Percentiles rank a stretch among this genome's conserved stretches.
phyloP scores from a whole-genome alignment of 2,797 vertebrate species.

The Todus mexicanus region DNA sequence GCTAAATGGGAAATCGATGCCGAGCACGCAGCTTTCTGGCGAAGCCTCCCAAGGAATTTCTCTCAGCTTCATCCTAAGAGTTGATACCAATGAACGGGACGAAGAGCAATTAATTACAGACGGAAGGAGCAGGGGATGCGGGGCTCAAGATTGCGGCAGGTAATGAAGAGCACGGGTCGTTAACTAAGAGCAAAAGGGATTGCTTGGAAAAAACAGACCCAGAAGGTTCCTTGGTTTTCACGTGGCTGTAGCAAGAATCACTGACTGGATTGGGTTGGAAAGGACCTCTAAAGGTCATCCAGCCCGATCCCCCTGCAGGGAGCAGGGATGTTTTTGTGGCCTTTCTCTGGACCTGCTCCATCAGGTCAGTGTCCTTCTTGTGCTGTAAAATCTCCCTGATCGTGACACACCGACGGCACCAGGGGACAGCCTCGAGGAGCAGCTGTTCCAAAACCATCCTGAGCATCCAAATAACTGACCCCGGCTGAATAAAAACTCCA shows the following conservation, averaged over 20 bases:
- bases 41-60: not conserved
- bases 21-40: not conserved
- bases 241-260: not conserved
- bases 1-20: constrained; percentile 43
- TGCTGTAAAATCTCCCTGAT: not conserved
- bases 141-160: too few relatives aligned
- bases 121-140: not conserved
- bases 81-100: not conserved
- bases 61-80: not conserved
- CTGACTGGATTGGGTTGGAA: too few relatives aligned
- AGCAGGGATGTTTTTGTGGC: too few relatives aligned
- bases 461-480: not conserved
- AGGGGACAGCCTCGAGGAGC: not conserved
- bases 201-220: not conserved
- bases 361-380: too few relatives aligned
- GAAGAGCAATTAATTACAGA: not conserved
- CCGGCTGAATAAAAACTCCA: not conserved
- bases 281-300: too few relatives aligned
- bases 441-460: not conserved
- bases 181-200: not conserved
- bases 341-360: too few relatives aligned
- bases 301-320: too few relatives aligned
- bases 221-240: not conserved
- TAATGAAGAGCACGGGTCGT: not conserved
- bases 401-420: fast-evolving